phyloP scores from a whole-genome alignment of 2,797 vertebrate genomes.

The Pterois miles region DNA sequence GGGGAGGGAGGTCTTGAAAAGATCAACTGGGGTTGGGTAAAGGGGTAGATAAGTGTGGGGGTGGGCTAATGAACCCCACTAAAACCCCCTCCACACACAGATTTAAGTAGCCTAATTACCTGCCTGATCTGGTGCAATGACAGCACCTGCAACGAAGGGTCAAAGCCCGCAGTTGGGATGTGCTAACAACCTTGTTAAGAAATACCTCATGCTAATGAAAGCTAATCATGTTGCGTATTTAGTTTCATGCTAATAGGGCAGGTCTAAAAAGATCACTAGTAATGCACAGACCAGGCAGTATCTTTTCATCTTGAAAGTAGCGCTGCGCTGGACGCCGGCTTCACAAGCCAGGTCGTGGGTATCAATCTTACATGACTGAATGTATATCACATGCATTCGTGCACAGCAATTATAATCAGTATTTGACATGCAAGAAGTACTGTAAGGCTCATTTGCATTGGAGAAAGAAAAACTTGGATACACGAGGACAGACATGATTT shows the following conservation, averaged over 20 bases:
- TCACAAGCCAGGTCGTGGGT: slow-evolving; percentile 16
- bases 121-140: slow-evolving; percentile 64
- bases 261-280: slow-evolving; percentile 62
- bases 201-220: slow-evolving; percentile 68
- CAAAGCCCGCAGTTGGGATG: slow-evolving; percentile 46
- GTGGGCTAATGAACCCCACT: slow-evolving; percentile 68
- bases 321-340: slow-evolving; percentile 2
- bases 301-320: slow-evolving; percentile 72
- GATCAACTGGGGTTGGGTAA: slow-evolving; percentile 66
- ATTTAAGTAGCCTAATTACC: slow-evolving; percentile 74
- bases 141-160: slow-evolving; percentile 65
- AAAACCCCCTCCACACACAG: slow-evolving; percentile 34
- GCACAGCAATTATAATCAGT: slow-evolving; percentile 44
- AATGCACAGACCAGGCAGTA: slow-evolving; percentile 26
- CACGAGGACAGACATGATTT: slow-evolving; percentile 12
- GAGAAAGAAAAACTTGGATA: slow-evolving; percentile 8
- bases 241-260: slow-evolving; percentile 59
- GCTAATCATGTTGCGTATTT: slow-evolving; percentile 62
- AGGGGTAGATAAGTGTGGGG: slow-evolving; percentile 60
- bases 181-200: slow-evolving; percentile 70
- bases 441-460: slow-evolving; percentile 22
- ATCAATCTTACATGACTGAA: slow-evolving; percentile 33
- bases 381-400: slow-evolving; percentile 28
- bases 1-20: slow-evolving; percentile 65
- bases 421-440: slow-evolving; percentile 21